Evolutionary conservation across 2,888 invertebrate species (phyloP).

Genomic region (Coelinius sp.): DNA sequence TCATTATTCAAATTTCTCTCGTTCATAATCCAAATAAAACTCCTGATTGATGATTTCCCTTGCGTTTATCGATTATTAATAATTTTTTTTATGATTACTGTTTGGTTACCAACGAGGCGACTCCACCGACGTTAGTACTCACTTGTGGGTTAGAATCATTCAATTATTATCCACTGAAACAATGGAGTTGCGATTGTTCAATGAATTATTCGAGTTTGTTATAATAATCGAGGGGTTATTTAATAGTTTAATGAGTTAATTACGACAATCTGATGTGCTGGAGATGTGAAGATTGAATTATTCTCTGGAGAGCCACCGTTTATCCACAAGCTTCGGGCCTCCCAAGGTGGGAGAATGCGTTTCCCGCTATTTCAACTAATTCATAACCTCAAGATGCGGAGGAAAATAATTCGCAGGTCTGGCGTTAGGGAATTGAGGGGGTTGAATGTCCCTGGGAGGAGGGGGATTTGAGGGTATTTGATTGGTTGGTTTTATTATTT

Average conservation of each 20-base stretch:
- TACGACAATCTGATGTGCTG: no score
- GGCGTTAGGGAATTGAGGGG: not conserved
- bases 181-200: no score
- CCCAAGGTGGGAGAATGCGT: slow-evolving; percentile 50
- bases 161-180: not conserved
- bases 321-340: slow-evolving; percentile 7
- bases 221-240: no score
- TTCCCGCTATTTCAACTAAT: slow-evolving; percentile 64
- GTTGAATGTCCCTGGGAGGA: not conserved
- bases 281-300: not conserved
- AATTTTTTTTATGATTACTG: not conserved
- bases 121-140: not conserved
- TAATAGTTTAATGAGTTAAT: no score
- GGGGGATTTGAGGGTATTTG: not conserved
- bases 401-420: not conserved
- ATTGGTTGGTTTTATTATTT: not conserved
- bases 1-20: not conserved
- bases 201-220: no score
- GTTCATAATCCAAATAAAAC: not conserved
- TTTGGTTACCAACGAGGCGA: not conserved
- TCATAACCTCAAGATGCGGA: slow-evolving; percentile 35
- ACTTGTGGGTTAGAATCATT: not conserved
- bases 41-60: not conserved
- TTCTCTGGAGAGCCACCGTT: not conserved
- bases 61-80: not conserved